phyloP scores from a whole-genome alignment of 2,113 vertebrate genomes.

The Struthidea cinerea region DNA sequence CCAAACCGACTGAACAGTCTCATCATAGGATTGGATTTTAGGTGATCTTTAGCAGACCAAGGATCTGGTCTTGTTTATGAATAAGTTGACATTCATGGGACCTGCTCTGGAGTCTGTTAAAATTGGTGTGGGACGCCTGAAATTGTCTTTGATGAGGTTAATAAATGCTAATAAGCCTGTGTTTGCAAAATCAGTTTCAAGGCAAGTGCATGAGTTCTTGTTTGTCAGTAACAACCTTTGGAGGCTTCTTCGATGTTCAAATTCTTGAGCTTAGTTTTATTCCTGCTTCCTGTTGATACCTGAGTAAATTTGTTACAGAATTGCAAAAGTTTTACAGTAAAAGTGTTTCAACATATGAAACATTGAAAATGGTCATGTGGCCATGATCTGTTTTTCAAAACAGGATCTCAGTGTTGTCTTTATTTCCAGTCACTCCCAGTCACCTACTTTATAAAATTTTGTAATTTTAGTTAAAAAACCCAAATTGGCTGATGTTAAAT shows the following conservation, averaged over 20 bases:
- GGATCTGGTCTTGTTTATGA: not conserved
- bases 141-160: not conserved
- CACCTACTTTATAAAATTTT: not conserved
- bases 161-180: not conserved
- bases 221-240: not conserved
- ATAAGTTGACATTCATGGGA: not conserved
- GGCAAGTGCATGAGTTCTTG: not conserved
- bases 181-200: not conserved
- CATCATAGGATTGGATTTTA: not conserved
- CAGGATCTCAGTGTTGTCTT: not conserved
- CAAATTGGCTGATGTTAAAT: not conserved
- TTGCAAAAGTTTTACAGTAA: not conserved
- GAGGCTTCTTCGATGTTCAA: not conserved
- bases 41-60: not conserved
- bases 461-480: not conserved
- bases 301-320: not conserved
- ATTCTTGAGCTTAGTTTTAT: not conserved
- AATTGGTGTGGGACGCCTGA: not conserved
- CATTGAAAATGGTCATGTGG: not conserved
- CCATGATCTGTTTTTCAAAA: not conserved
- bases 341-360: not conserved
- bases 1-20: not conserved
- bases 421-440: not conserved
- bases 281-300: not conserved
- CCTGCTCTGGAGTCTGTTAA: not conserved